Evolutionary conservation across 2,888 invertebrate species (phyloP), one percentile per base, ranked within the genome.

Genomic region (Metellina segmentata): DNA sequence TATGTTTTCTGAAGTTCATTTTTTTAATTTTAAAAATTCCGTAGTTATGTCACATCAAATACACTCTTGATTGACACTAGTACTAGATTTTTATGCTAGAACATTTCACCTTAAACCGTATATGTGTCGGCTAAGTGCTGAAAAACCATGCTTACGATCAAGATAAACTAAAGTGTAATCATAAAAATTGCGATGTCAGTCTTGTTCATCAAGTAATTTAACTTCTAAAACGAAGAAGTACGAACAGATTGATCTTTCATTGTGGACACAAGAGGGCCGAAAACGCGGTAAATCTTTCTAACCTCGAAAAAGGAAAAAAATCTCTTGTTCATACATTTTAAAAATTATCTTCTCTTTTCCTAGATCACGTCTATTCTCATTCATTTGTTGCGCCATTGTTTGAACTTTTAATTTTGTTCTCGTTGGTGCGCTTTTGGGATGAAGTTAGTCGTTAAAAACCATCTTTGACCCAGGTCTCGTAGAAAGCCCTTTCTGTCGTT

Each of bases 351-450:
- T 69, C 5, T 16, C 69, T 16, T 16, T 13, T 52, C n/a, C 51
- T 19, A 51, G n/a, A 51, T 77, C 19, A n/a, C 19, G n/a, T n/a
- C 77, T n/a, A 77, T n/a, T 48, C 70, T 51, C 78, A 77, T 52
- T 72, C 81, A 81, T 52, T 87, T 87, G 72, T 74, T 72, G 52
- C 72, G 72, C 81, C 79, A 81, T 87, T 87, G 87, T 87, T 87
- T 87, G 87, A 79, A 52, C 72, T 87, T 87, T 87, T 87, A 87
- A 87, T 87, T 87, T 87, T 34, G 34, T 34, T 34, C 34, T 34
- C 34, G 34, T 34, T 34, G 34, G 34, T 34, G 4, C 34, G 34
- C 34, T 34, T 34, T 78, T 49, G 77, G 77, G 77, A 20, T 53
- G 74, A 69, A 81, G 70, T 79, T 52, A 71, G 71, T 51, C 72